Conservation (phyloP, 30 jellyfish, hydroid and myxozoan species). For the Aurelia coerulea region DNA sequence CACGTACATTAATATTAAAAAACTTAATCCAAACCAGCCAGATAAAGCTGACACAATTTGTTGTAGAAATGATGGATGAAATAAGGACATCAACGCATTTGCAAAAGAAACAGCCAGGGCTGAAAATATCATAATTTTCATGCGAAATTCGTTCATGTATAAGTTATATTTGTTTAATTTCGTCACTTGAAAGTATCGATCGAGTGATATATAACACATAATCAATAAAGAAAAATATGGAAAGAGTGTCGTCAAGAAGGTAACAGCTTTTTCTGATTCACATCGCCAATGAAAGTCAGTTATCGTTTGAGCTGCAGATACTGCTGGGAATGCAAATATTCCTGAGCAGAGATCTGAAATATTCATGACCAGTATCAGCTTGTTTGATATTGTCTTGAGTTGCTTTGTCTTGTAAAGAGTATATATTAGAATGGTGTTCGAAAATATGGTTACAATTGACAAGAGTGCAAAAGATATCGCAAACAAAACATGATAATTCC, state of each 20-base stretch:
- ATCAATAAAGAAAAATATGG: constrained; percentile 51
- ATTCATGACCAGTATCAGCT: constrained; percentile 43
- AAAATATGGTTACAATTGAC: background rate
- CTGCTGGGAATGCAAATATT: constrained; percentile 12
- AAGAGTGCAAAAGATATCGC: background rate
- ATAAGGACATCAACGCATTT: background rate
- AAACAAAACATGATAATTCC: too few relatives aligned
- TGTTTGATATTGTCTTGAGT: constrained; percentile 16
- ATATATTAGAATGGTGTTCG: background rate
- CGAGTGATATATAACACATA: too few relatives aligned
- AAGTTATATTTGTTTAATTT: too few relatives aligned
- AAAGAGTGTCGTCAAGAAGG: constrained; percentile 12
- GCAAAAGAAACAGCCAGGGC: constrained; percentile 17
- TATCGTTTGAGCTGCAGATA: background rate
- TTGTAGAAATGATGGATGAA: constrained; percentile 1
- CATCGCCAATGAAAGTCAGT: constrained; percentile 10
- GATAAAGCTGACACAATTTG: background rate
- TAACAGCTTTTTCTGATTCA: constrained; percentile 2
- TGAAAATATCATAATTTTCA: too few relatives aligned
- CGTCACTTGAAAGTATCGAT: too few relatives aligned
- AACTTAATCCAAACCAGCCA: background rate
- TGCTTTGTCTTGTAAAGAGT: too few relatives aligned
- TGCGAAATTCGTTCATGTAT: too few relatives aligned
- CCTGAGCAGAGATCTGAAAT: constrained; percentile 64
- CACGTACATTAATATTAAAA: background rate